These are phyloP conservation scores for Ormyrus pomaceus DNA, from an alignment of 2,888 invertebrate species.

Conservation along the genomic window DNA sequence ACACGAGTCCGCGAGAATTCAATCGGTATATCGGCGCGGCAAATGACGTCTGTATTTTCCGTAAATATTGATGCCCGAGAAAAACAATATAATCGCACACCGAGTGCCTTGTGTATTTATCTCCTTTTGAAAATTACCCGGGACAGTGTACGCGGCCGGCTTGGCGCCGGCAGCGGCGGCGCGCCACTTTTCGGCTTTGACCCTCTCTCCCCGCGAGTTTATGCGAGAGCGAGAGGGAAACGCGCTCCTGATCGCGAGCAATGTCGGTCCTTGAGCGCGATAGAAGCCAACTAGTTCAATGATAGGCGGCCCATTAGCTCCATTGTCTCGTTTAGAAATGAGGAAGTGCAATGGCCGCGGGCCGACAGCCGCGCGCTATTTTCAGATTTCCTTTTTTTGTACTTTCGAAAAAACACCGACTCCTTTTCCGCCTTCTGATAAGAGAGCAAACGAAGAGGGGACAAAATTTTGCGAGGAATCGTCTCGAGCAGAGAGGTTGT, in stretches of 20 bases:
- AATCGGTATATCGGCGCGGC: too few species aligned
- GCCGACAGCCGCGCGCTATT: background rate
- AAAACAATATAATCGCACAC: background rate
- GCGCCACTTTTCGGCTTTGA: too few species aligned
- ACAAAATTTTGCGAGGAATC: too few species aligned
- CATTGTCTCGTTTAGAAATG: conserved; percentile 38
- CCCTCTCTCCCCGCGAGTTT: too few species aligned
- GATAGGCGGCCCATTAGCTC: conserved; percentile 28
- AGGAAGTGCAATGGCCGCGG: conserved; percentile 19
- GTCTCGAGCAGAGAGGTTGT: too few species aligned
- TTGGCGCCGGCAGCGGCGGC: too few species aligned
- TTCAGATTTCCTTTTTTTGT: background rate
- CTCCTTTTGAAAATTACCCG: background rate
- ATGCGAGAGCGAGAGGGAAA: background rate
- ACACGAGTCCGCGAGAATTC: conserved; percentile 10
- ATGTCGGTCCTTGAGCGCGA: conserved; percentile 54
- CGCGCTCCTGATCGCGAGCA: conserved; percentile 5
- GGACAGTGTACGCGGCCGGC: too few species aligned
- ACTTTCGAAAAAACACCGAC: too few species aligned
- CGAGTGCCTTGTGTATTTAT: background rate
- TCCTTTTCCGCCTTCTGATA: too few species aligned
- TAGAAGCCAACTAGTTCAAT: conserved; percentile 47
- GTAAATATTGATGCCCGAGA: conserved; percentile 17
- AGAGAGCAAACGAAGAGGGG: too few species aligned
- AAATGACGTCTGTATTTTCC: conserved; percentile 14